These are phyloP conservation scores for Eurystomus gularis DNA, from an alignment of 2,113 vertebrate species.

Conservation along the genomic window DNA sequence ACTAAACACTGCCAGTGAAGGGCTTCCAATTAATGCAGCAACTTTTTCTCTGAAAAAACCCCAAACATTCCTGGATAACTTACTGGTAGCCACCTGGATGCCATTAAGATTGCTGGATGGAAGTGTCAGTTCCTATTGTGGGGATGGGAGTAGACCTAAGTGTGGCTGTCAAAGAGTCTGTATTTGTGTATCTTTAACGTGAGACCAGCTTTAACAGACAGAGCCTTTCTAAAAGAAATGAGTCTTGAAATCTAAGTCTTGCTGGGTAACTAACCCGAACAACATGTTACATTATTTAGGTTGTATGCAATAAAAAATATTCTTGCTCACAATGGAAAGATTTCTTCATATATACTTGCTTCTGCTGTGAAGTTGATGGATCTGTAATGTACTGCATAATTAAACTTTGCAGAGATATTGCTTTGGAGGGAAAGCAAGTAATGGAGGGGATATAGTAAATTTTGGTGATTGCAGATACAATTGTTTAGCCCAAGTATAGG, in stretches of 20 bases:
- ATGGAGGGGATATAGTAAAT: neutral
- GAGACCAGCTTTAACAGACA: neutral
- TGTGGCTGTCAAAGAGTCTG: neutral
- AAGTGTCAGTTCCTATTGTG: neutral
- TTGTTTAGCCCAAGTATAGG: neutral
- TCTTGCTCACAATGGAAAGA: neutral
- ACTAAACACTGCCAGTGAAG: neutral
- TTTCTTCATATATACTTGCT: neutral
- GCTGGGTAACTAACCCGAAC: neutral
- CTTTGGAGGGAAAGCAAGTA: neutral
- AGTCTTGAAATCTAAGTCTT: neutral
- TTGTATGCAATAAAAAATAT: neutral
- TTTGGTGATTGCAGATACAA: neutral
- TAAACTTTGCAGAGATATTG: neutral
- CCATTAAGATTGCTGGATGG: neutral
- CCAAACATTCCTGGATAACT: neutral
- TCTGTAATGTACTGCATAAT: conserved; percentile 22
- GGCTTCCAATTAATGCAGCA: neutral
- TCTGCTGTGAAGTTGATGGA: neutral
- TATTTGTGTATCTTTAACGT: neutral
- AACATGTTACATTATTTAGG: neutral
- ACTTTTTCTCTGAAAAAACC: neutral
- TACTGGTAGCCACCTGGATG: neutral
- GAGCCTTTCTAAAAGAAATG: neutral
- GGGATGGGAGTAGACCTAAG: neutral